Base-by-base conservation (phyloP, 2,888 invertebrate genomes). In the Scaeva pyrastri region DNA sequence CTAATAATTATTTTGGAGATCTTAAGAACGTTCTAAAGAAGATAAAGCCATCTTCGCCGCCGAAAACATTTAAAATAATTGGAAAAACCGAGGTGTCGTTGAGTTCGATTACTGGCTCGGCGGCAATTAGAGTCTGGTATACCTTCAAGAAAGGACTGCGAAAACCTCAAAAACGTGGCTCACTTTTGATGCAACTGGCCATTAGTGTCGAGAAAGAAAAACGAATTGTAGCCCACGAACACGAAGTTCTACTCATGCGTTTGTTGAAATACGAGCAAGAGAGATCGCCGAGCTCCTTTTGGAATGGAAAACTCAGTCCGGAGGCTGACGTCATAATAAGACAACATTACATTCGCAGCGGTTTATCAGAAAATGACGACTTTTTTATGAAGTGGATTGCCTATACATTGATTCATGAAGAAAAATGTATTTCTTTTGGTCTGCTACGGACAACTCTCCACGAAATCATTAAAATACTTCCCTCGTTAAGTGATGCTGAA, bases 321-420 rank as follows among this genome's bases (percentile, higher is more conserved):
- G 95, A 96, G 58, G 98, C 97, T 0, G 96, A 96, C 89, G 96
- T 96, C 0, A 95, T 99, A 50, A 94, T 99, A 10, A 96, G 97
- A 14, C 99, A 99, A 91, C 98, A 99, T 93, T 96, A 96, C 58
- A 97, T 98, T 7, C 98, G 99, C 92, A 97, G 98, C 88, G 98
- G 98, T 23, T 93, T 99, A 21, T 94, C 95, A 0, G 93, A 93
- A 23, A 93, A 94, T 6, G 96, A 96, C 90, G 95, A 96, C 88
- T 93, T 94, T 0, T 92, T 97, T 2, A 95, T 96, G 26, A 95
- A 96, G 91, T 97, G 97, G 96, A 93, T 95, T 50, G 97, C 97
- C 66, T 97, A 94, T 92, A 94, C 96, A 60, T 94, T 94, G n/a
- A 94, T 97, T 75, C 97, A 97, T 89, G 94, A 95, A 89, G 97